A percentile compares a stretch with the other conserved stretches of the same genome.
Conservation (phyloP, 2,797 vertebrate genomes). For the Aselliscus stoliczkanus region DNA sequence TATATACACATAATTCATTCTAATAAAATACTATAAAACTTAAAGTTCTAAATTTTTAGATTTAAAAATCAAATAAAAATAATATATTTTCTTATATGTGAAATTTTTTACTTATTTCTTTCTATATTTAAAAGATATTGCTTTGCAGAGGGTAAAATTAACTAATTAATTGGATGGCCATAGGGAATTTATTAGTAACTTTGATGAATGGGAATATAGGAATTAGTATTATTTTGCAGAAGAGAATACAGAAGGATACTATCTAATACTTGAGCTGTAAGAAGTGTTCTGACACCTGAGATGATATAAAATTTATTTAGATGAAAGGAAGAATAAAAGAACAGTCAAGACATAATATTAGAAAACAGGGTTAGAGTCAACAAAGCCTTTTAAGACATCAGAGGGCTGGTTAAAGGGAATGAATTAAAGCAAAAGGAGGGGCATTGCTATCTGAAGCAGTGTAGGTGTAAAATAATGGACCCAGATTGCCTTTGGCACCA, state of each 20-base stretch:
- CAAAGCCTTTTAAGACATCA: not conserved
- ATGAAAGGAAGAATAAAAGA: not conserved
- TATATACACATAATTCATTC: not conserved
- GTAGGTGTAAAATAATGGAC: not conserved
- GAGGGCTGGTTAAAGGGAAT: not conserved
- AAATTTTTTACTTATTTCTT: not conserved
- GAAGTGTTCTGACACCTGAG: not conserved
- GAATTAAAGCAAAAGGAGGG: not conserved
- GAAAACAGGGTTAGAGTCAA: not conserved
- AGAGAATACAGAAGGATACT: not conserved
- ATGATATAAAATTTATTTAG: not conserved
- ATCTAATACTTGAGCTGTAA: not conserved
- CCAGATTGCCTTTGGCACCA: not conserved
- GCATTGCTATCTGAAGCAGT: not conserved
- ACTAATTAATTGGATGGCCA: not conserved
- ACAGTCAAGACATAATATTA: not conserved
- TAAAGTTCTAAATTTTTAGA: not conserved
- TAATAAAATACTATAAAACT: not conserved
- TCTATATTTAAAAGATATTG: conserved; percentile 1
- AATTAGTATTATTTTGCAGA: not conserved
- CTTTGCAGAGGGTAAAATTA: not conserved
- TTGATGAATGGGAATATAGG: not conserved
- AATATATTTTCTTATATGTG: not conserved
- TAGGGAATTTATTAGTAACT: not conserved
- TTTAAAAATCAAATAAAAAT: not conserved